These are phyloP conservation scores for Steinernema khuongi DNA, from an alignment of 1,140 invertebrate species.

Conservation along the genomic window DNA sequence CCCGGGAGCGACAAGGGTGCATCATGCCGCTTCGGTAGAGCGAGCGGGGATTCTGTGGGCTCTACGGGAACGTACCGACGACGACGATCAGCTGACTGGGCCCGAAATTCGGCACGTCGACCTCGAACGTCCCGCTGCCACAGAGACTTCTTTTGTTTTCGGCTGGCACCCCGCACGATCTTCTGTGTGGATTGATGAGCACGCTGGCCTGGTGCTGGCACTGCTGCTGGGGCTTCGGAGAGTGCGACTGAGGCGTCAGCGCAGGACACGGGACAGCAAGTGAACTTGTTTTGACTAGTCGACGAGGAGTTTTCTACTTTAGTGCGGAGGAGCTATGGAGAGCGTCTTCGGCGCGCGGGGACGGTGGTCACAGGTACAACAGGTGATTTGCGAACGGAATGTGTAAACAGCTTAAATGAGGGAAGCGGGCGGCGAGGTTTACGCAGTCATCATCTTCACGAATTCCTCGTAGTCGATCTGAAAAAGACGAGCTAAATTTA, in stretches of 20 bases:
- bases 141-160: background rate
- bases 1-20: background rate
- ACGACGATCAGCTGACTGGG: background rate
- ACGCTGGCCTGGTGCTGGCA: background rate
- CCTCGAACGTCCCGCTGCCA: background rate
- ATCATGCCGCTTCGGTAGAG: too few species aligned
- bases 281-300: constrained; percentile 18
- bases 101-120: background rate
- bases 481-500: constrained; percentile 28
- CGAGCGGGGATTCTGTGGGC: too few species aligned
- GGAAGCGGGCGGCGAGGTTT: constrained; percentile 17
- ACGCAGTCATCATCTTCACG: constrained; percentile 55
- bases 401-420: background rate
- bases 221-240: background rate
- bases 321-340: background rate
- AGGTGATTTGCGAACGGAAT: constrained; percentile 11
- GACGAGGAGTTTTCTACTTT: constrained; percentile 7
- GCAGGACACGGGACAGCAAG: background rate
- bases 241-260: background rate
- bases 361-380: constrained; percentile 13
- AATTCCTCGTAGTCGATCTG: constrained; percentile 58
- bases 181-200: background rate
- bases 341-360: too few species aligned
- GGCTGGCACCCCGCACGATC: background rate
- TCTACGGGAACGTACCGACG: background rate